Base-by-base conservation (phyloP, 1,140 invertebrate genomes). In the Vanessa tameamea region DNA sequence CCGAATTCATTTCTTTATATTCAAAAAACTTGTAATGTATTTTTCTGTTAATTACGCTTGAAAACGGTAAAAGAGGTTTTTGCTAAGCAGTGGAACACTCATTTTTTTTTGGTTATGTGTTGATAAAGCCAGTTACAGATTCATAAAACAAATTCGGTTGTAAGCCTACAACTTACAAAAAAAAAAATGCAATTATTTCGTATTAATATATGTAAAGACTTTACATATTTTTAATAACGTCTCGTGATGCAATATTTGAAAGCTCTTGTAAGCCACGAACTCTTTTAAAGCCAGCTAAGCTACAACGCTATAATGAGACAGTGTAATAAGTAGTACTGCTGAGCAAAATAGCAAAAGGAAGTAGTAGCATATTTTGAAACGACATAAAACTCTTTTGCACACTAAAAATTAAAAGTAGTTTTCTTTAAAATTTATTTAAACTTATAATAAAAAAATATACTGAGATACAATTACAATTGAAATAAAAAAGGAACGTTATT, bases 231-330 rank as follows among this genome's bases (percentile, higher is more conserved):
- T 53, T 51, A 63, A 71, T 68, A 68, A 68, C 23, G 23, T 70
- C 57, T 31, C 14, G 20, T n/a, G 23, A 4, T 61, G 14, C 13
- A 37, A 37, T 61, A 37, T 61, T 31, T 57, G 57, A 63, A 70
- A 47, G 53, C 48, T 55, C 50, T 64, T 37, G 48, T 64, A 64
- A 64, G 69, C 59, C 50, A 71, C 69, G 31, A 50, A 71, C 37
- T 43, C 59, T 64, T 26, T n/a, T 61, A 71, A 71, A 71, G 69
- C 48, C 59, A 71, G 48, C 69, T 71, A 71, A 71, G 69, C 69
- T 64, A 59, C 50, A 26, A 64, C 69, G 61, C 69, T 71, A 71
- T 64, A 71, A 53, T 57, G 50, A 70, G 23, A 61, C 57, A 61
- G 57, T 61, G 13, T 61, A 61, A 23, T 61, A 31, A 4, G 26